These are phyloP conservation scores for Axea sp. DNA, from an alignment of 2,888 invertebrate genomes.

Conservation along the genomic window DNA sequence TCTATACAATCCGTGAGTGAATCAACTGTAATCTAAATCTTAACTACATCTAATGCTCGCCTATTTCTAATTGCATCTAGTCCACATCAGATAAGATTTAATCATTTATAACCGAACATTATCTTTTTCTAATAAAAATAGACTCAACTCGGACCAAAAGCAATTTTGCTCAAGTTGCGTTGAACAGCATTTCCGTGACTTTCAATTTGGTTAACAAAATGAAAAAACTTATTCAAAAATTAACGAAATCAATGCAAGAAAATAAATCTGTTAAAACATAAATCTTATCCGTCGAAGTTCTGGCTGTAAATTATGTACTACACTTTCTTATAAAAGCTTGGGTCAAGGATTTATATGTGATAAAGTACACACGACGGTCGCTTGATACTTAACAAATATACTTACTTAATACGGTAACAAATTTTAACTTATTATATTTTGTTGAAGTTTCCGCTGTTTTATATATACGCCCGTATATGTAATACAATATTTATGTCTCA, in stretches of 20 bases:
- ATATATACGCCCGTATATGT: too few species aligned
- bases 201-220: slow-evolving; percentile 24
- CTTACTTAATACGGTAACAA: too few species aligned
- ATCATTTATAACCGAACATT: slow-evolving; percentile 34
- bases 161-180: not conserved
- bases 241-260: slow-evolving; percentile 15
- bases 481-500: too few species aligned
- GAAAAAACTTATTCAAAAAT: slow-evolving; percentile 21
- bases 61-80: slow-evolving; percentile 44
- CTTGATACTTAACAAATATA: slow-evolving; percentile 7
- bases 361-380: slow-evolving; percentile 25
- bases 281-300: slow-evolving; percentile 33
- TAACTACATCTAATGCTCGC: slow-evolving; percentile 24
- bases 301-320: slow-evolving; percentile 24
- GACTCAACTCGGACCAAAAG: not conserved
- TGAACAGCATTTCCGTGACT: not conserved
- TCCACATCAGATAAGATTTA: slow-evolving; percentile 30
- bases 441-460: too few species aligned
- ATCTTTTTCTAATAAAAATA: slow-evolving; percentile 20
- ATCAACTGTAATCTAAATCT: slow-evolving; percentile 43
- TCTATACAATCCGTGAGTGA: slow-evolving; percentile 20
- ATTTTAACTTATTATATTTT: slow-evolving; percentile 13
- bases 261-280: slow-evolving; percentile 48
- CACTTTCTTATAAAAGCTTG: slow-evolving; percentile 26
- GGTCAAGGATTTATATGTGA: slow-evolving; percentile 29